Conservation (phyloP, 2,797 vertebrate genomes). For the Cryptoprocta ferox region DNA sequence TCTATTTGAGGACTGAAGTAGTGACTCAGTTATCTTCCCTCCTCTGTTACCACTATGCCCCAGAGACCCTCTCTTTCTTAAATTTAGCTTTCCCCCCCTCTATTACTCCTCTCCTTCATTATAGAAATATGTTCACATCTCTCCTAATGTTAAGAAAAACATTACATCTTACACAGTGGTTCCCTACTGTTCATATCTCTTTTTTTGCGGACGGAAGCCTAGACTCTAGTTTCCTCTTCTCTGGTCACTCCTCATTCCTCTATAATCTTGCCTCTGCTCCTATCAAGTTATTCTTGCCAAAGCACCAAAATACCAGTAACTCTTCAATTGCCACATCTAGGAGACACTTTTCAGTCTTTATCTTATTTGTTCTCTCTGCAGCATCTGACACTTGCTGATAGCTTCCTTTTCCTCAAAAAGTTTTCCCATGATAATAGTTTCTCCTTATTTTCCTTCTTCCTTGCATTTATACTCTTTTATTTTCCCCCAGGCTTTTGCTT, state of each 20-base stretch:
- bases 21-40: not conserved
- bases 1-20: not conserved
- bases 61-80: not conserved
- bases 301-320: not conserved
- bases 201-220: not conserved
- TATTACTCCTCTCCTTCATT: not conserved
- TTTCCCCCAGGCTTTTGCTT: not conserved
- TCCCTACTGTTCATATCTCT: not conserved
- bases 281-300: not conserved
- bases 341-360: not conserved
- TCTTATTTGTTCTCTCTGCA: not conserved
- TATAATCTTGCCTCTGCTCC: not conserved
- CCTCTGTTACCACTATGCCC: not conserved
- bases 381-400: not conserved
- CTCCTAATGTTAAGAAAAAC: slow-evolving; percentile 19
- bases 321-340: not conserved
- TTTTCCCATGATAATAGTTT: not conserved
- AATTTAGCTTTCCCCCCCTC: not conserved
- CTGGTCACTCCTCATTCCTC: not conserved
- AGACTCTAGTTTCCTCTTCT: not conserved
- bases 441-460: not conserved
- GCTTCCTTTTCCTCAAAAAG: not conserved
- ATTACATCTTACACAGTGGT: not conserved
- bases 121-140: not conserved
- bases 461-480: not conserved